These are phyloP conservation scores for Argya squamiceps DNA, from an alignment of 2,797 vertebrate genomes.

Conservation along the genomic window DNA sequence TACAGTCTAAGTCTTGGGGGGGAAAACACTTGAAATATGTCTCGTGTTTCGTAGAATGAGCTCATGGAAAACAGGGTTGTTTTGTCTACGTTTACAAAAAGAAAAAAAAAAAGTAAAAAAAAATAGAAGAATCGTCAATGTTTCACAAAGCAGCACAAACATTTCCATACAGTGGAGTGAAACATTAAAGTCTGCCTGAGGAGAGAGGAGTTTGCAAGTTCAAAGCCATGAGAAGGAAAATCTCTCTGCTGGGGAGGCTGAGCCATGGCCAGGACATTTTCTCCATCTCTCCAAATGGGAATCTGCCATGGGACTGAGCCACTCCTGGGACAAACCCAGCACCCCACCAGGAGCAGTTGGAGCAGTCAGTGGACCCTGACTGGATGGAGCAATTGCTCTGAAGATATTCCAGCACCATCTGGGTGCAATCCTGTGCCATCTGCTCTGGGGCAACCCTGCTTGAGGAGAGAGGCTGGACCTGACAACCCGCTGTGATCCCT, in stretches of 20 bases:
- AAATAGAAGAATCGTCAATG: neutral
- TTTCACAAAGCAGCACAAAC: neutral
- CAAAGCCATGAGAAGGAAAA: neutral
- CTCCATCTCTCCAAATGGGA: neutral
- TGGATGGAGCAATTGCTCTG: neutral
- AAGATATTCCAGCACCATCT: neutral
- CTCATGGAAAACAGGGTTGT: slow-evolving; percentile 38
- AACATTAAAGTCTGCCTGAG: neutral
- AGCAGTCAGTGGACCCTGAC: neutral
- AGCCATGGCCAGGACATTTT: neutral
- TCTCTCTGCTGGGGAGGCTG: neutral
- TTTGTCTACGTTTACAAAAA: slow-evolving; percentile 7
- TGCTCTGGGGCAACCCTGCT: neutral
- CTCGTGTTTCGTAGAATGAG: neutral
- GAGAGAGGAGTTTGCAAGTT: neutral
- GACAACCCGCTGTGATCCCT: fast-evolving
- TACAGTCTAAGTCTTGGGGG: neutral
- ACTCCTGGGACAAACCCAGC: neutral
- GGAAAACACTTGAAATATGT: neutral
- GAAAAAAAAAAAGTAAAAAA: neutral
- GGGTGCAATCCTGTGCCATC: neutral
- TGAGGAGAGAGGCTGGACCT: neutral
- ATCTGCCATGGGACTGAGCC: neutral
- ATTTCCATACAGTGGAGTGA: neutral
- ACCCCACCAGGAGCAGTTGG: neutral